phyloP scores from a whole-genome alignment of 2,888 invertebrate species.

The Uloborus plumipes region DNA sequence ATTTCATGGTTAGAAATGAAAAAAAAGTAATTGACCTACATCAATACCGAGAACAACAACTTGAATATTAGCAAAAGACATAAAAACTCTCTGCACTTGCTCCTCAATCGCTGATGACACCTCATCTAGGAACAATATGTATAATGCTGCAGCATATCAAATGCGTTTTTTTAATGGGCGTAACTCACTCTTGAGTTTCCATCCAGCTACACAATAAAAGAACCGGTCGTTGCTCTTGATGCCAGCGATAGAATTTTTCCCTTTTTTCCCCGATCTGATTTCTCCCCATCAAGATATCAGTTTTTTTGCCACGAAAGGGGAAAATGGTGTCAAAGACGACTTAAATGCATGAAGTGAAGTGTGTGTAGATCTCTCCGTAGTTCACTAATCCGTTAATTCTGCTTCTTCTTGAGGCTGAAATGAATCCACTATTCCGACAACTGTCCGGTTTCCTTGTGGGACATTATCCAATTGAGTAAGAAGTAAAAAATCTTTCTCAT shows the following conservation, averaged over 20 bases:
- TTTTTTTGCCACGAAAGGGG: conserved; percentile 7
- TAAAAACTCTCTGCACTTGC: no score
- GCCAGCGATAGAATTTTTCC: conserved; percentile 3
- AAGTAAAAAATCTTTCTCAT: no score
- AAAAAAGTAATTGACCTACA: no score
- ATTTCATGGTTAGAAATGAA: no score
- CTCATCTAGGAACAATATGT: no score
- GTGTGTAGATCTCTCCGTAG: neutral
- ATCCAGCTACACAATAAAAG: neutral
- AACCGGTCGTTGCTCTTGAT: conserved; percentile 25
- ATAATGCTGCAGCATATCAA: no score
- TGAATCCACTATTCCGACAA: conserved; percentile 1
- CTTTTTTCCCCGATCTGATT: neutral
- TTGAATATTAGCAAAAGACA: no score
- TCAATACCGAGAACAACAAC: no score
- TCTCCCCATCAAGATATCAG: conserved; percentile 5
- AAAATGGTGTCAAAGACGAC: conserved; percentile 33
- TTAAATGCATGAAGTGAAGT: conserved; percentile 9
- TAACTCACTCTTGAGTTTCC: no score
- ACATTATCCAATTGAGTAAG: neutral
- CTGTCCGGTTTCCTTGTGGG: neutral
- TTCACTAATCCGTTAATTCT: conserved; percentile 1
- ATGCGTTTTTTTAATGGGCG: no score
- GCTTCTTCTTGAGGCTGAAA: neutral
- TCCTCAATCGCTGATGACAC: no score